Evolutionary conservation across 2,113 vertebrate species (phyloP), one percentile per base, ranked within the genome.

Genomic region (Rhipidura dahli): DNA sequence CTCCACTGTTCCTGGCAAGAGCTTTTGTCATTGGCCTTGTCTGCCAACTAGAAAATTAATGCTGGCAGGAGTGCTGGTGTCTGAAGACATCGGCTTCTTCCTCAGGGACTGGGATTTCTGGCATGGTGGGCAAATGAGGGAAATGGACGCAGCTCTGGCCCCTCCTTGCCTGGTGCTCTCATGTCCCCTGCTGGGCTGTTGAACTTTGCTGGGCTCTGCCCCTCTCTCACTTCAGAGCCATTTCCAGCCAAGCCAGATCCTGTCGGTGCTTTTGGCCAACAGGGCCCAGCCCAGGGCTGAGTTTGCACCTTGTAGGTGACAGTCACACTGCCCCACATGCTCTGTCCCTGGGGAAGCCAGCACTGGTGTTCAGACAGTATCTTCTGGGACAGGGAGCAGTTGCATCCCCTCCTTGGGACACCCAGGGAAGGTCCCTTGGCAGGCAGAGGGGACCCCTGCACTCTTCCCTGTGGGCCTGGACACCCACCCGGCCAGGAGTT

Each of bases 161-260:
- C 7, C 39, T 53, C 19, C 21, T 66, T 26, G 22, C 37, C 53
- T 27, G 39, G 8, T 8, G 31, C 3, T 22, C 57, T 13, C 66
- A 1, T 13, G 33, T 57, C 53, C 65, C 56, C n/a, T 26, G 1
- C n/a, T 16, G 56, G 56, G 56, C 56, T 35, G 9, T 2, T 15
- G 56, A 17, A 16, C n/a, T n/a, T 9, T 5, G 15, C 66, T 42
- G 39, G 17, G 40, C 76, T 75, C 69, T 66, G 63, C 35, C 1
- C 2, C n/a, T 49, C 6, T 1, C 26, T 60, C 31, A 13, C 11
- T 5, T 26, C 2, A 16, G 28, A 63, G 24, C 0, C 0, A 35
- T 19, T 28, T 78, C 30, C 66, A 51, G 27, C 45, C 23, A 30
- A 31, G 23, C 7, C 33, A 65, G 54, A 6, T 24, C 13, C 20